A percentile compares a stretch with the other conserved stretches of the same genome.
phyloP scores from a whole-genome alignment of 1,140 invertebrate genomes.

The Sitodiplosis mosellana region DNA sequence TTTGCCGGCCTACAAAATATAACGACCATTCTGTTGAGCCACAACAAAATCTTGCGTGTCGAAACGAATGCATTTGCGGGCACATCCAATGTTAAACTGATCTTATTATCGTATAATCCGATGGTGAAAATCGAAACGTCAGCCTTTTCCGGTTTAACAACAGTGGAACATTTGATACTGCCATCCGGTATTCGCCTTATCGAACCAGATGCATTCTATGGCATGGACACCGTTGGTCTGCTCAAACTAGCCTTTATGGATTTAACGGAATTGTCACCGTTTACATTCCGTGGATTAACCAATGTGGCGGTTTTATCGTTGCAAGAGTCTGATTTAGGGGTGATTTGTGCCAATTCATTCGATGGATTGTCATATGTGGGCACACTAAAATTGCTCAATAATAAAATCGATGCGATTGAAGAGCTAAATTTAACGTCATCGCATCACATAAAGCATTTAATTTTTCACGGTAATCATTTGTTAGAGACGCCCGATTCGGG shows the following conservation, averaged over 20 bases:
- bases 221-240: constrained; percentile 55
- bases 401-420: constrained; percentile 64
- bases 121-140: constrained; percentile 49
- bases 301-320: constrained; percentile 52
- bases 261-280: constrained; percentile 40
- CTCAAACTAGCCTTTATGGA: constrained; percentile 69
- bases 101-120: constrained; percentile 59
- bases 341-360: constrained; percentile 50
- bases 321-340: constrained; percentile 60
- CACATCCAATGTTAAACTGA: constrained; percentile 55
- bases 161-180: constrained; percentile 53
- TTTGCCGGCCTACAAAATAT: constrained; percentile 68
- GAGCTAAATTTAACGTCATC: constrained; percentile 44
- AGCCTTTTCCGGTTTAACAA: constrained; percentile 60
- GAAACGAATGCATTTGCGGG: constrained; percentile 66
- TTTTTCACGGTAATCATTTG: constrained; percentile 63
- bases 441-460: constrained; percentile 44
- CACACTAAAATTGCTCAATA: constrained; percentile 53
- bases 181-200: constrained; percentile 55
- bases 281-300: constrained; percentile 55
- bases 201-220: constrained; percentile 58
- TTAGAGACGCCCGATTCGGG: constrained; percentile 48
- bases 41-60: constrained; percentile 60
- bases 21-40: constrained; percentile 47
- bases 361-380: constrained; percentile 46